These are phyloP conservation scores for Silurus lanzhouensis DNA, from an alignment of 2,797 vertebrate species.

Conservation along the genomic window DNA sequence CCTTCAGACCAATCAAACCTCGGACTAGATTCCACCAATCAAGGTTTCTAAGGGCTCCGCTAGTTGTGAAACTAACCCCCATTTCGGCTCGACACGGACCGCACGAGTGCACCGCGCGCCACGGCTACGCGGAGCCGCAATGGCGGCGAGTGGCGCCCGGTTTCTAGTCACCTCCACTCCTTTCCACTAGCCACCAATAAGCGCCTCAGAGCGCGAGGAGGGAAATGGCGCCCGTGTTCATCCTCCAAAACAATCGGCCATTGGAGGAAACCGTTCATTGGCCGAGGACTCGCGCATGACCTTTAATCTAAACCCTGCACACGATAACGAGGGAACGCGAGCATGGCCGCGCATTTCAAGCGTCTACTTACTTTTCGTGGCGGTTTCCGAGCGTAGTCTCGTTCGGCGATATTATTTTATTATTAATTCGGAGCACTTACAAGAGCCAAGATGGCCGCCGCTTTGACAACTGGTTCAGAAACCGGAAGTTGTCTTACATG, in stretches of 20 bases:
- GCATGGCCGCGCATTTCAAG: slow-evolving; percentile 36
- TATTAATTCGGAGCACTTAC: slow-evolving; percentile 71
- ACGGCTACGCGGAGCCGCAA: slow-evolving; percentile 65
- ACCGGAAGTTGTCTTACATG: slow-evolving; percentile 69
- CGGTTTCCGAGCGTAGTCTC: slow-evolving; percentile 74
- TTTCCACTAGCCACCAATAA: slow-evolving; percentile 84
- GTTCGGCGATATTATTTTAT: slow-evolving; percentile 77
- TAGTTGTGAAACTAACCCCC: slow-evolving; percentile 77
- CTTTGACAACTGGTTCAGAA: slow-evolving; percentile 66
- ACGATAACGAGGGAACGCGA: slow-evolving; percentile 32
- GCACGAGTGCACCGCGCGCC: background rate
- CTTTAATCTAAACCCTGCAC: slow-evolving; percentile 29
- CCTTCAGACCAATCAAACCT: slow-evolving; percentile 91
- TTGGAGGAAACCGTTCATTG: slow-evolving; percentile 80
- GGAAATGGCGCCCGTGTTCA: slow-evolving; percentile 87
- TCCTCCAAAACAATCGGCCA: slow-evolving; percentile 85
- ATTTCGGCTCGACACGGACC: slow-evolving; percentile 70
- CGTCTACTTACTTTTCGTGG: slow-evolving; percentile 76
- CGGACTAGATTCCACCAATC: slow-evolving; percentile 89
- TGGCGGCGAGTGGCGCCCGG: slow-evolving; percentile 66
- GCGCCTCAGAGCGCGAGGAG: slow-evolving; percentile 81
- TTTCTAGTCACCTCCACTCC: slow-evolving; percentile 74
- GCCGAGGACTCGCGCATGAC: slow-evolving; percentile 63
- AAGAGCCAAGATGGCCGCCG: slow-evolving; percentile 86
- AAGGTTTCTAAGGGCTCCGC: slow-evolving; percentile 80